Percentiles rank a stretch among this genome's conserved stretches.
Evolutionary conservation across 1,140 invertebrate genomes (phyloP).

Genomic region (Popillia japonica): DNA sequence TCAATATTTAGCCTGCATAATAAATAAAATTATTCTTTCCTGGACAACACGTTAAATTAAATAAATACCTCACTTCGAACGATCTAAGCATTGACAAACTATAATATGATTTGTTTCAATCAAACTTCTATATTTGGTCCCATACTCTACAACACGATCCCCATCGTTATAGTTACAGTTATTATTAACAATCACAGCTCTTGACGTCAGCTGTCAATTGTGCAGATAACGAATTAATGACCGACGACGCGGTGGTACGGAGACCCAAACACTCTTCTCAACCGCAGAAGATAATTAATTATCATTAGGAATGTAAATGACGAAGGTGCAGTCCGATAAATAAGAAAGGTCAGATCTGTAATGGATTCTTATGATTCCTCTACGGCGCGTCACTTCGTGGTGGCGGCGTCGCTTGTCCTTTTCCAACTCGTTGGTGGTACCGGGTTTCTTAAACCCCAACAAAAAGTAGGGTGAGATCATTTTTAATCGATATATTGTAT

Average conservation of each 20-base stretch:
- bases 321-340: conserved; percentile 34
- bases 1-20: too few species aligned
- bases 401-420: background rate
- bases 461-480: conserved; percentile 2
- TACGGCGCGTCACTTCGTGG: background rate
- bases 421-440: background rate
- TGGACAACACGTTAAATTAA: too few species aligned
- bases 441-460: background rate
- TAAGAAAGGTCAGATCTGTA: conserved; percentile 37
- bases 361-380: conserved; percentile 38
- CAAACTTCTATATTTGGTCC: too few species aligned
- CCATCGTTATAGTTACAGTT: conserved; percentile 23
- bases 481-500: background rate
- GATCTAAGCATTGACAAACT: too few species aligned
- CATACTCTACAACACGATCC: background rate
- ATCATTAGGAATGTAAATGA: conserved; percentile 41
- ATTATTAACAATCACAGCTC: conserved; percentile 36
- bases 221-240: conserved; percentile 38
- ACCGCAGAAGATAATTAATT: conserved; percentile 37
- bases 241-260: conserved; percentile 31
- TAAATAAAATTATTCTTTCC: too few species aligned
- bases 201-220: conserved; percentile 40
- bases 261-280: conserved; percentile 26
- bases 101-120: too few species aligned
- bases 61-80: too few species aligned